phyloP scores from a whole-genome alignment of 2,888 invertebrate species.

The Eupithecia pulchellata region DNA sequence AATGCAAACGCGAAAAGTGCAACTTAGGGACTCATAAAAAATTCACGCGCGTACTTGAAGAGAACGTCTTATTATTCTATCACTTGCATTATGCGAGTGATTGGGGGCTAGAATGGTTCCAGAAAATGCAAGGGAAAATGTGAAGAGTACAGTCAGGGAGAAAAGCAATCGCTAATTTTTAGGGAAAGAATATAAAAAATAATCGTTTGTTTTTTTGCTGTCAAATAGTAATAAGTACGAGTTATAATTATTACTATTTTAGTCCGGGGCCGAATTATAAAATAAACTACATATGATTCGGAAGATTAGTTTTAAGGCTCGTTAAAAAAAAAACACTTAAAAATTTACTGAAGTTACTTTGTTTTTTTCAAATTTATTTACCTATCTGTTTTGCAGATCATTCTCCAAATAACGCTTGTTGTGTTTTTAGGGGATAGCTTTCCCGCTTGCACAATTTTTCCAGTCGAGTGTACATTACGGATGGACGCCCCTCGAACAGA shows the following conservation, averaged over 20 bases:
- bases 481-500: constrained; percentile 43
- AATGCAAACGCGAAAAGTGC: constrained; percentile 32
- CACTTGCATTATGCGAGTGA: constrained; percentile 31
- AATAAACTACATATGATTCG: too few species aligned
- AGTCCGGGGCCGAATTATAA: too few species aligned
- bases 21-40: constrained; percentile 76
- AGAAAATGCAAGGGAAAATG: not conserved
- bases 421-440: constrained; percentile 3
- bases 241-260: not conserved
- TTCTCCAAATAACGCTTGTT: not conserved
- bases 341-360: too few species aligned
- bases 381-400: not conserved
- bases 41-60: constrained; percentile 50
- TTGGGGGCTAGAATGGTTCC: constrained; percentile 14
- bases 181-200: not conserved
- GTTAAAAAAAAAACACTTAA: too few species aligned
- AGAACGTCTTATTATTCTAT: constrained; percentile 41
- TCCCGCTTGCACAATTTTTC: constrained; percentile 23
- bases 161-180: not conserved
- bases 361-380: too few species aligned
- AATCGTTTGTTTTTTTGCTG: not conserved
- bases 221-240: not conserved
- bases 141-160: constrained; percentile 19
- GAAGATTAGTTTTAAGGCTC: too few species aligned
- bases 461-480: constrained; percentile 34